Conservation (phyloP, 30 jellyfish, hydroid and myxozoan genomes). For the Cassiopea andromeda region DNA sequence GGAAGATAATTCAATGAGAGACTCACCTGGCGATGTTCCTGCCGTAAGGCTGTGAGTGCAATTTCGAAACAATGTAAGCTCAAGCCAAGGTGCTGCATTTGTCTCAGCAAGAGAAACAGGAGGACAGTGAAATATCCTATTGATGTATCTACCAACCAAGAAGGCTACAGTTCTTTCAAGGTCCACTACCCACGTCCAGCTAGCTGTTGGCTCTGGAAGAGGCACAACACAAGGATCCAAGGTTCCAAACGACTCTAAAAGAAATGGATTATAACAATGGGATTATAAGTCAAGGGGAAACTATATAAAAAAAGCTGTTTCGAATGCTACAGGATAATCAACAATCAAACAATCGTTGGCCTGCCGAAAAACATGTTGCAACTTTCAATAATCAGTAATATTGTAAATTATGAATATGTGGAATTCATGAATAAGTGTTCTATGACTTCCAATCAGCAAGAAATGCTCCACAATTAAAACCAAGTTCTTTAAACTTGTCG, state of each 20-base stretch:
- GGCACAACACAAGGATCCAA: constrained; percentile 68
- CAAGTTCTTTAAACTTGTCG: too few relatives aligned
- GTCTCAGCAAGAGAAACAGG: constrained; percentile 49
- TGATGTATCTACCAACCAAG: constrained; percentile 74
- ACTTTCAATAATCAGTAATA: too few relatives aligned
- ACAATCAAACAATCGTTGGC: too few relatives aligned
- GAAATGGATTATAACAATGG: not conserved
- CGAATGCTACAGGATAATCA: too few relatives aligned
- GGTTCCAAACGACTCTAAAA: constrained; percentile 41
- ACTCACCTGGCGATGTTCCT: not conserved
- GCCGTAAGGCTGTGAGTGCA: constrained; percentile 11
- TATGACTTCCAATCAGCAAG: too few relatives aligned
- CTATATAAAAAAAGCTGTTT: not conserved
- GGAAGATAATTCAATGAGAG: not conserved
- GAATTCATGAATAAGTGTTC: too few relatives aligned
- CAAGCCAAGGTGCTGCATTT: constrained; percentile 62
- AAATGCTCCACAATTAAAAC: too few relatives aligned
- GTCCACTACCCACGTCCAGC: constrained; percentile 87
- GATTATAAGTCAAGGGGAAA: not conserved
- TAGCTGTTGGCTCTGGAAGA: constrained; percentile 68
- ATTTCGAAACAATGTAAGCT: constrained; percentile 49
- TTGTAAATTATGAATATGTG: too few relatives aligned
- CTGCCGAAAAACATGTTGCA: too few relatives aligned
- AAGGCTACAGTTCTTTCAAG: constrained; percentile 65
- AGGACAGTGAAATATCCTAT: constrained; percentile 48